Conservation (phyloP, 2,797 vertebrate species). For the Danionella dracula region DNA sequence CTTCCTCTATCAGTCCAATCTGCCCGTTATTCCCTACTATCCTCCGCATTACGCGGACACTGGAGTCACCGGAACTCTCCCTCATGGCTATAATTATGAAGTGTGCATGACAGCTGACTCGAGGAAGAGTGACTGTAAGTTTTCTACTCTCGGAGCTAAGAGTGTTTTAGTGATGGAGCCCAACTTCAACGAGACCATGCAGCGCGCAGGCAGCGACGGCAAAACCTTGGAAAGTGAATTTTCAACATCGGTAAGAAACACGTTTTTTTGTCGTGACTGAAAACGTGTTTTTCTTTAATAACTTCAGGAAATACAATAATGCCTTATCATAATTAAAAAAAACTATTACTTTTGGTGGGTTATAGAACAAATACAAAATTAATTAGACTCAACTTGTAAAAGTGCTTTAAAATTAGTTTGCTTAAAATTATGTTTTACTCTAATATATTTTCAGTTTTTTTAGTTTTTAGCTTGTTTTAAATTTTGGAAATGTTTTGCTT, state of each 20-base stretch:
- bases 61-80: constrained; percentile 38
- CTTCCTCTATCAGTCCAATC: constrained; percentile 34
- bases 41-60: constrained; percentile 39
- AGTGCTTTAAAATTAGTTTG: no score
- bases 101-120: constrained; percentile 37
- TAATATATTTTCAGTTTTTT: background rate
- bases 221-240: background rate
- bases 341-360: no score
- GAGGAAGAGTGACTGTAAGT: constrained; percentile 31
- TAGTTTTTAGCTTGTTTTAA: no score
- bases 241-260: background rate
- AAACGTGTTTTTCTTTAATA: no score
- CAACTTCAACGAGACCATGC: background rate
- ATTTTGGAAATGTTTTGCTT: no score
- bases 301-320: no score
- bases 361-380: no score
- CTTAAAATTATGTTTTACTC: no score
- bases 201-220: background rate
- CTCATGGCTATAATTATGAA: constrained; percentile 41
- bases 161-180: constrained; percentile 5
- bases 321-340: no score
- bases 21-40: constrained; percentile 45
- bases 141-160: constrained; percentile 8
- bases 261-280: background rate
- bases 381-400: no score